Evolutionary conservation across 2,113 vertebrate genomes (phyloP).

Genomic region (Cervus canadensis): DNA sequence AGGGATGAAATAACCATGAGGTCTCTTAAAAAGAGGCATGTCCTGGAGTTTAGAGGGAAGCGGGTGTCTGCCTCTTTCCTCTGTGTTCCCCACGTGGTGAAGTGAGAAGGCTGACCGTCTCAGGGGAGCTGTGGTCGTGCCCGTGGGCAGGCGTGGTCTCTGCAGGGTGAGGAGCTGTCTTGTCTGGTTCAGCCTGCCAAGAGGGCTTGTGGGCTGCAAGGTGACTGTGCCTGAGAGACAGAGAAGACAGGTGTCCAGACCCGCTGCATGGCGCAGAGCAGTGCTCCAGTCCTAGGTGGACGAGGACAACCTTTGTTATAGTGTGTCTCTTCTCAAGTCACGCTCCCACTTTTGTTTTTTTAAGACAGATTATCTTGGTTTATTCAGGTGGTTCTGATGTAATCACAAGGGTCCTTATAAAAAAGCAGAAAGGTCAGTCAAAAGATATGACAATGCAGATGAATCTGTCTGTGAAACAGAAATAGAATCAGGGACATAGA

Average conservation of each 20-base stretch:
- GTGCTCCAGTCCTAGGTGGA: not conserved
- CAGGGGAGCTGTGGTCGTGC: not conserved
- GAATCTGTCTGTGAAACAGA: not conserved
- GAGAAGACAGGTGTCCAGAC: not conserved
- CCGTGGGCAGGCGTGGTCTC: not conserved
- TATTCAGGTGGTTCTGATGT: not conserved
- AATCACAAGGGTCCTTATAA: not conserved
- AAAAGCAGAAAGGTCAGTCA: not conserved
- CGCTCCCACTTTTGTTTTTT: not conserved
- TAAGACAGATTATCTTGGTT: not conserved
- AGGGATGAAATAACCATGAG: not conserved
- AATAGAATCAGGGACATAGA: not conserved
- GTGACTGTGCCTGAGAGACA: not conserved
- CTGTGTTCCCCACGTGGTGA: not conserved
- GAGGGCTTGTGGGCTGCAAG: not conserved
- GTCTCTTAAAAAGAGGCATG: not conserved
- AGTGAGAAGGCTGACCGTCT: accelerated
- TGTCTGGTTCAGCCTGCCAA: not conserved
- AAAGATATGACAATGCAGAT: not conserved
- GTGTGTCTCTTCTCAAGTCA: not conserved
- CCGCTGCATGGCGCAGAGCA: not conserved
- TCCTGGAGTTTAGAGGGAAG: not conserved
- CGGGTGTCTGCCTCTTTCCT: not conserved
- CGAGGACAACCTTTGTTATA: not conserved
- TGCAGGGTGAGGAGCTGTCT: not conserved